Evolutionary conservation across 2,113 vertebrate genomes (phyloP).

Genomic region (Misgurnus mizolepis): DNA sequence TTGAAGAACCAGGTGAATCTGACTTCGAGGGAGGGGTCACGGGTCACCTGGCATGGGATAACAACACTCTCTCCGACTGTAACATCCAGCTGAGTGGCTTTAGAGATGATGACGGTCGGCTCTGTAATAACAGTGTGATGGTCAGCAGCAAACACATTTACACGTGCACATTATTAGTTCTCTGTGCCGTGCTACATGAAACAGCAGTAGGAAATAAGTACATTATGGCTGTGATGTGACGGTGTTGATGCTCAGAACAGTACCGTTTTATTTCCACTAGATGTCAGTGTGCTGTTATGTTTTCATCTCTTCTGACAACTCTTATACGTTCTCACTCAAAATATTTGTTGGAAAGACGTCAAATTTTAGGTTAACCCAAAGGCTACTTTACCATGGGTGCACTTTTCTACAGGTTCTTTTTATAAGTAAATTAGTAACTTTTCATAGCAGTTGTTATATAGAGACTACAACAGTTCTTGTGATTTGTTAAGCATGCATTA

Average conservation of each 20-base stretch:
- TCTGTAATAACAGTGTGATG: conserved; percentile 69
- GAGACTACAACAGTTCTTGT: no score
- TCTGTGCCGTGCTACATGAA: neutral
- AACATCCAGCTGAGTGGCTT: conserved; percentile 90
- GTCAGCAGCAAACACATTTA: conserved; percentile 8
- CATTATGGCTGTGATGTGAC: neutral
- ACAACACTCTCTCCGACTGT: conserved; percentile 96
- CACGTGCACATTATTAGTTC: neutral
- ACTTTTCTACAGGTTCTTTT: no score
- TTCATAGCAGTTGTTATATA: no score
- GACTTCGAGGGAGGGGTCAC: conserved; percentile 90
- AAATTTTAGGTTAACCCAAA: no score
- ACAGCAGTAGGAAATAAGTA: neutral
- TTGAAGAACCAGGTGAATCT: conserved; percentile 94
- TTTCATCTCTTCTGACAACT: neutral
- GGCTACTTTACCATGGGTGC: no score
- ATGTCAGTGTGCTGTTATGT: conserved; percentile 43
- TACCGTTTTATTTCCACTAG: conserved; percentile 39
- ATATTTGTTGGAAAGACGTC: no score
- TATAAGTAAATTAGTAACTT: no score
- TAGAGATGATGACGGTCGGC: conserved; percentile 85
- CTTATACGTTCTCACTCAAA: no score
- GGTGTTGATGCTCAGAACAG: neutral
- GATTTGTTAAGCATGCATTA: no score
- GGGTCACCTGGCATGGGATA: conserved; percentile 91